These are phyloP conservation scores for Oophaga pumilio DNA, from an alignment of 2,113 vertebrate species.

Conservation along the genomic window DNA sequence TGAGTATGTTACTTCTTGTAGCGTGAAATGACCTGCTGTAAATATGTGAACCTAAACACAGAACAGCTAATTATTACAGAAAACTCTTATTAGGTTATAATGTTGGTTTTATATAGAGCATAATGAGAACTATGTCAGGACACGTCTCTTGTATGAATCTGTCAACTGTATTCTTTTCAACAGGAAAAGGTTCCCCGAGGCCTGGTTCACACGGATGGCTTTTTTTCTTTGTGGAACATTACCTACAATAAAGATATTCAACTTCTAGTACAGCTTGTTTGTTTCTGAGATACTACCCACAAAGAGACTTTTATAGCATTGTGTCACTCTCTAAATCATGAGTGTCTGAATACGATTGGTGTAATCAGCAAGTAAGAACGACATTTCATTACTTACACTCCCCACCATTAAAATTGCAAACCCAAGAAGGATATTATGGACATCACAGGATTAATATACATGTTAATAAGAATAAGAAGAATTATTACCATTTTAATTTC, in stretches of 20 bases:
- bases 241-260: conserved; percentile 12
- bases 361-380: not conserved
- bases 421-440: too few relatives aligned
- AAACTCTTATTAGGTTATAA: conserved; percentile 9
- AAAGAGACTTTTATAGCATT: not conserved
- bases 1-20: not conserved
- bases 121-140: conserved; percentile 4
- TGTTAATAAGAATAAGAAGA: too few relatives aligned
- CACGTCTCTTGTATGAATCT: conserved; percentile 16
- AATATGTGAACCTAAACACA: not conserved
- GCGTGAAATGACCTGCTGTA: not conserved
- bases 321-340: not conserved
- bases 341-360: not conserved
- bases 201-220: conserved; percentile 12
- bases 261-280: not conserved
- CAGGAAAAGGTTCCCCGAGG: conserved; percentile 13
- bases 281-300: not conserved
- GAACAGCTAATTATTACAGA: conserved; percentile 1
- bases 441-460: too few relatives aligned
- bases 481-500: too few relatives aligned
- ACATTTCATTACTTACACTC: not conserved
- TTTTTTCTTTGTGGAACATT: not conserved
- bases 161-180: conserved; percentile 31
- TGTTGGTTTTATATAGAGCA: not conserved
- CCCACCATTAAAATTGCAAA: too few relatives aligned